Base-by-base conservation (phyloP, 2,888 invertebrate species). In the Trachelus troglodyta region DNA sequence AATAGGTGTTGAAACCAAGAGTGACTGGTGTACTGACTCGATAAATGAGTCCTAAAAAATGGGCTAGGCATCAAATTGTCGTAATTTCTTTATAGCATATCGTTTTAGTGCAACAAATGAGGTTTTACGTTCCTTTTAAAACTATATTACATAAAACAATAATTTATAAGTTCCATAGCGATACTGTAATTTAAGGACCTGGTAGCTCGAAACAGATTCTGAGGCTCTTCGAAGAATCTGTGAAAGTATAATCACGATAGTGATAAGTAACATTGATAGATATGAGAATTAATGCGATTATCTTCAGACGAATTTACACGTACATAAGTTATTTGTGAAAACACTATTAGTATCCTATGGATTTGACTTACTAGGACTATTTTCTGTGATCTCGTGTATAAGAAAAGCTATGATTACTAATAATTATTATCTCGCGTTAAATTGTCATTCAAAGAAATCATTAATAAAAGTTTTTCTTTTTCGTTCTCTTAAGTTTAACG, bases 311-410 rank as follows among this genome's bases (percentile, higher is more conserved):
- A 56, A 56, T 56, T 56, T 56, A 56, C 56, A 56, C 56, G 23
- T 34, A 11, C 11, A 71, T 71, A 71, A 71, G 71, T 34, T 71
- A 71, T 71, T 71, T 56, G 23, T 56, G 23, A 56, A 56, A 56
- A 56, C 56, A 56, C 56, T 56, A 56, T 56, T 74, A 69, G 30
- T 40, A 69, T 69, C 56, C 31, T 37, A 74, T 3, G 69, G 37
- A 35, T 76, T 76, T 69, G 74, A 79, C 34, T 71, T 77, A 69
- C 75, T 33, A 75, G 75, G 40, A 34, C 75, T 77, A 77, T 75
- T 77, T 75, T 77, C 77, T 77, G 77, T 77, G 77, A 77, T 77
- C 75, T 77, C 75, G 68, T 69, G 69, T 74, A 37, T 75, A 69
- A n/a, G 69, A 71, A 75, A 77, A 77, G 37, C 31, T 77, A 77